Evolutionary conservation across 2,113 vertebrate species (phyloP).

Genomic region (Leucoraja erinaceus): DNA sequence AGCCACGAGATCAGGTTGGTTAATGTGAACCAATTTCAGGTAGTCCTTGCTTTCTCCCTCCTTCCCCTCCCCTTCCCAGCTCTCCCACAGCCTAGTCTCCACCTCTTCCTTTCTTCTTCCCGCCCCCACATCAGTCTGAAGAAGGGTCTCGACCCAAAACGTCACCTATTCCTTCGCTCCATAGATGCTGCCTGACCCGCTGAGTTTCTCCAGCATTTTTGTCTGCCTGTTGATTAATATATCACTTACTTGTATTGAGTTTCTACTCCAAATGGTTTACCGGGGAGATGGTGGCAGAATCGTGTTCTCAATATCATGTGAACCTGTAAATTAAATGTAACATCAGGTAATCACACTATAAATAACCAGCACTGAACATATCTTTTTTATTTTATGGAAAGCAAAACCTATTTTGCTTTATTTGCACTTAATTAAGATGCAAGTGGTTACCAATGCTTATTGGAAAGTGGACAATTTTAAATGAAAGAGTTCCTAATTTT

Average conservation of each 20-base stretch:
- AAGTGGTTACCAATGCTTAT: not conserved
- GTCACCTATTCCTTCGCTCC: too few species aligned
- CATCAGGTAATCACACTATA: not conserved
- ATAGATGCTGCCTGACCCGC: too few species aligned
- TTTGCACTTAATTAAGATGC: not conserved
- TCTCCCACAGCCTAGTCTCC: too few species aligned
- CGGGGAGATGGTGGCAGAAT: slow-evolving; percentile 63
- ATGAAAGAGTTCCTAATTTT: not conserved
- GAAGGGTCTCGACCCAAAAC: too few species aligned
- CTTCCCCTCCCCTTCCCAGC: too few species aligned
- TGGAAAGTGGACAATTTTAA: not conserved
- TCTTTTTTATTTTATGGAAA: not conserved
- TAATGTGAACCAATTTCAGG: too few species aligned
- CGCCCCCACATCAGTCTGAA: too few species aligned
- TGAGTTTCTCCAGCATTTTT: too few species aligned
- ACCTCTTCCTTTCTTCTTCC: too few species aligned
- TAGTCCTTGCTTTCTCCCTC: too few species aligned
- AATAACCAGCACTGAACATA: not conserved
- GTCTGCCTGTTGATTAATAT: not conserved
- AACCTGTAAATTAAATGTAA: slow-evolving; percentile 52
- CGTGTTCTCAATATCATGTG: slow-evolving; percentile 75
- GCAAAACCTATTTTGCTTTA: not conserved
- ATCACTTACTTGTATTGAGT: slow-evolving; percentile 75
- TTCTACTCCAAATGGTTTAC: slow-evolving; percentile 64
- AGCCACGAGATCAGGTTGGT: too few species aligned